A percentile compares a stretch with the other conserved stretches of the same genome.
Evolutionary conservation across 2,113 vertebrate genomes (phyloP).

Genomic region (Tringa solitaria): DNA sequence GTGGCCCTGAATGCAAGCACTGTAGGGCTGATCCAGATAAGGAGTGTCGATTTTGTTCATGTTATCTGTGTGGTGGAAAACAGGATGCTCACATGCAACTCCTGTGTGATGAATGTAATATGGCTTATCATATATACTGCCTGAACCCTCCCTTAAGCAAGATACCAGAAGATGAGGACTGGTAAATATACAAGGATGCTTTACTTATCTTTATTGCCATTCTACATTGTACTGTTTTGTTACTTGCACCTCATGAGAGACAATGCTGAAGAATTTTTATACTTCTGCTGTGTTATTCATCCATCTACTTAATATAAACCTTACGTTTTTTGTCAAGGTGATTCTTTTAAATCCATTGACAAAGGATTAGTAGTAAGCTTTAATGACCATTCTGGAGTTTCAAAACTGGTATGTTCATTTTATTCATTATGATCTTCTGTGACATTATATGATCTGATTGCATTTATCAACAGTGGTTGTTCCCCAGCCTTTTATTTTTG

Average conservation of each 20-base stretch:
- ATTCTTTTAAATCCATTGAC: not conserved
- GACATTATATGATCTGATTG: not conserved
- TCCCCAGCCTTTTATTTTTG: not conserved
- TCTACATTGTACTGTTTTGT: not conserved
- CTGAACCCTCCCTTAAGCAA: constrained; percentile 92
- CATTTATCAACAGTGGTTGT: not conserved
- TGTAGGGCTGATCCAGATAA: constrained; percentile 93
- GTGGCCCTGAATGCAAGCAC: constrained; percentile 96
- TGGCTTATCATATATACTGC: constrained; percentile 99
- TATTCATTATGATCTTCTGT: not conserved
- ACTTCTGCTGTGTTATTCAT: not conserved
- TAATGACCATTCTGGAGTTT: not conserved
- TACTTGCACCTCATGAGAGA: not conserved
- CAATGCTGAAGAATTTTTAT: not conserved
- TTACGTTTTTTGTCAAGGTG: not conserved
- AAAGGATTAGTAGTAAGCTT: not conserved
- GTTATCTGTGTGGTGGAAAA: constrained; percentile 94
- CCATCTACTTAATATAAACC: not conserved
- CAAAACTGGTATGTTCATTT: not conserved
- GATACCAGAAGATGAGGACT: constrained; percentile 97
- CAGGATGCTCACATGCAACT: constrained; percentile 97
- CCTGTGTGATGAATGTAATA: constrained; percentile 97
- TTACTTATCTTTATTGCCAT: constrained; percentile 3
- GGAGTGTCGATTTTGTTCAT: constrained; percentile 94
- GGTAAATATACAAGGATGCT: constrained; percentile 79